Conservation (phyloP, 2,797 vertebrate species). For the Lithobates sylvaticus region DNA sequence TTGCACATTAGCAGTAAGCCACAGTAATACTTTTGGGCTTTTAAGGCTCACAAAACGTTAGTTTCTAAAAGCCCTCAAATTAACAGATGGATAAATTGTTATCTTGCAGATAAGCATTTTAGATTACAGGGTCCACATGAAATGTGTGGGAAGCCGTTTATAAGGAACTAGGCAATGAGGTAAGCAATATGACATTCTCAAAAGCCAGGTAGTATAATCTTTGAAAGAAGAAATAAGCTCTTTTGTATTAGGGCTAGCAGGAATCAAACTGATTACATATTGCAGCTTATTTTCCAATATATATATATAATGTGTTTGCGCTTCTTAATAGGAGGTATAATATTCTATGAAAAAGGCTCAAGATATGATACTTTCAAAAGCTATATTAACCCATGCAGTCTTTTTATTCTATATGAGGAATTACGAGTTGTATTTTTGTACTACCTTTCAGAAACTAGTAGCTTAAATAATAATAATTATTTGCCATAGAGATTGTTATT, state of each 20-base stretch:
- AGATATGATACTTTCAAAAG: neutral
- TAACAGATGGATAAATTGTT: constrained; percentile 55
- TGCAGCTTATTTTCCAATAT: constrained; percentile 30
- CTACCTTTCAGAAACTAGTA: neutral
- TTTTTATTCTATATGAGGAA: neutral
- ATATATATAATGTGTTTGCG: constrained; percentile 20
- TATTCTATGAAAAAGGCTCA: neutral
- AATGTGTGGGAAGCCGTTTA: constrained; percentile 53
- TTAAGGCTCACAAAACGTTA: constrained; percentile 47
- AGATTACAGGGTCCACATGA: constrained; percentile 48
- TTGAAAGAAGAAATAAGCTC: constrained; percentile 31
- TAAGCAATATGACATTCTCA: constrained; percentile 24
- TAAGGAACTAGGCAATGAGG: constrained; percentile 17
- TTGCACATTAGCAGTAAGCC: constrained; percentile 27
- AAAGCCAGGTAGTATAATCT: constrained; percentile 2
- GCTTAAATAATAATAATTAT: neutral
- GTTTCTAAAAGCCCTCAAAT: constrained; percentile 35
- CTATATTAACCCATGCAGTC: neutral
- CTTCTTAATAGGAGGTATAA: constrained; percentile 28
- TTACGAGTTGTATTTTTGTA: neutral
- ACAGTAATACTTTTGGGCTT: constrained; percentile 39
- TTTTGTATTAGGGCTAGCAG: constrained; percentile 34
- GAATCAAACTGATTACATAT: constrained; percentile 44
- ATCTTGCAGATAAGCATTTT: constrained; percentile 54
- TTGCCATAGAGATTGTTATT: neutral